Base-by-base conservation (phyloP, 2,888 invertebrate species). In the Gnatocerus cornutus region DNA sequence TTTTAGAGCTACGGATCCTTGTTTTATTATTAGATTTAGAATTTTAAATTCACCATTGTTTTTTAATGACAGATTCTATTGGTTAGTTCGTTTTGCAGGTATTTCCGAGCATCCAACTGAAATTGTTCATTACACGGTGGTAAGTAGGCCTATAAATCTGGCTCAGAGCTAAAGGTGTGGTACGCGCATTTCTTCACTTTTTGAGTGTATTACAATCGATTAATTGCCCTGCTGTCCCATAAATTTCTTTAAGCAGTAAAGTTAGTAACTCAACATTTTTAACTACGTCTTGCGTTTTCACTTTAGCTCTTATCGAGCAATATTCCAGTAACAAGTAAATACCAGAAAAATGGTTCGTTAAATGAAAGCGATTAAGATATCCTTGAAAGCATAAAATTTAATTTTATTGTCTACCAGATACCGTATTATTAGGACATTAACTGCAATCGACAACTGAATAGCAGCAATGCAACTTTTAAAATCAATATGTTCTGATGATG, bases 371-470 rank as follows among this genome's bases (percentile, higher is more conserved):
- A 41, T 41, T 13, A 41, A 41, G 41, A 13, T 41, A 41, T 41
- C 41, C 12, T 13, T 41, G 33, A 41, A n/a, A n/a, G 6, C 41
- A 41, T 41, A 41, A 41, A 10, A 41, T 13, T 41, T 41, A 41
- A 41, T 41, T 41, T 41, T 41, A 41, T 41, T 41, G 41, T 41
- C n/a, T 41, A 13, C 33, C 13, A 41, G 12, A 41, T 41, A 12
- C 13, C 13, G 41, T 41, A 12, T 41, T 41, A 41, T 41, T 13
- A 41, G 41, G 41, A 13, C 37, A 10, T 55, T 37, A 16, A 14
- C 56, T 10, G 33, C 41, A 16, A 55, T 55, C 41, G 16, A 10
- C 56, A 55, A 55, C 10, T 16, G 56, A 37, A 12, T 10, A 10
- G 41, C 41, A 41, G 13, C 33, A n/a, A 10, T 41, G 41, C 33